Conservation (phyloP, 2,113 vertebrate genomes). For the Ceyx cyanopectus region DNA sequence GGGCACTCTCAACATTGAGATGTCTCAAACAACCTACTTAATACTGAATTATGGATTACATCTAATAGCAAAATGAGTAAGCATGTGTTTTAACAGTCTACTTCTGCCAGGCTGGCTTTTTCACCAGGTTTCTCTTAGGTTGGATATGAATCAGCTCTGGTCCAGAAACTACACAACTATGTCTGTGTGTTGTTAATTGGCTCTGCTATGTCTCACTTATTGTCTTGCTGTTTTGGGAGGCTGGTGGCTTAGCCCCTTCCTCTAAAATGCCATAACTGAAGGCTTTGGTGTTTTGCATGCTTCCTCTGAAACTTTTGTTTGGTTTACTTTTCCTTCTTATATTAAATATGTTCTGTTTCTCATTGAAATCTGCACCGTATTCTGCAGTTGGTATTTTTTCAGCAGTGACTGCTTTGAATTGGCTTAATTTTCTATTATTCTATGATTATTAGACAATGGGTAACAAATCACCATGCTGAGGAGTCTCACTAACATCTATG, state of each 20-base stretch:
- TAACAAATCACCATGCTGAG: background rate
- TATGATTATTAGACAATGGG: background rate
- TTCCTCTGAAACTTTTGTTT: background rate
- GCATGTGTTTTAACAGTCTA: constrained; percentile 12
- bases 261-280: background rate
- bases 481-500: constrained; percentile 2
- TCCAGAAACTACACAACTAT: background rate
- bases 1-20: background rate
- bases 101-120: constrained; percentile 11
- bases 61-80: constrained; percentile 49
- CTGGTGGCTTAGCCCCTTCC: background rate
- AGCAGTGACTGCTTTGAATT: background rate
- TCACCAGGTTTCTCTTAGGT: background rate
- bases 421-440: background rate
- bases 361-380: background rate
- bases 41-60: constrained; percentile 18
- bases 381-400: background rate
- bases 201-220: background rate
- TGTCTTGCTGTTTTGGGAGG: background rate
- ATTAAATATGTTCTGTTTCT: background rate
- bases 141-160: background rate
- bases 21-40: background rate
- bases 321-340: background rate
- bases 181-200: constrained; percentile 14
- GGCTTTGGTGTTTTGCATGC: background rate